phyloP scores from a whole-genome alignment of 2,888 invertebrate genomes.

The Platerodrilus igneus region DNA sequence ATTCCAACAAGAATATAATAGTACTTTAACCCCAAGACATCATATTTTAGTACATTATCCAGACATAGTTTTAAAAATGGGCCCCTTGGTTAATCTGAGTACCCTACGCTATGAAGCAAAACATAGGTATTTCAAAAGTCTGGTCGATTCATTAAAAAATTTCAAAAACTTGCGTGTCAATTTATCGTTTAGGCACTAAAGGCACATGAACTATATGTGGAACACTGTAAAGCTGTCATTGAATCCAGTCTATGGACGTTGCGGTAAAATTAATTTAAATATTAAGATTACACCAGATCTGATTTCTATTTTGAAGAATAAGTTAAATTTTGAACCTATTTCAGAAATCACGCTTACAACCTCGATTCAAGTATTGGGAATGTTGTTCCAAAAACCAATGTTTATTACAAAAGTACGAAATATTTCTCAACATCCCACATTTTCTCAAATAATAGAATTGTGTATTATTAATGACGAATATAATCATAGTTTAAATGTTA shows the following conservation, averaged over 20 bases:
- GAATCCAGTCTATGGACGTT: conserved; percentile 4
- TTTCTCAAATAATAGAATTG: too few species aligned
- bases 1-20: conserved; percentile 9
- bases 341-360: too few species aligned
- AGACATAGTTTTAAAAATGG: conserved; percentile 14
- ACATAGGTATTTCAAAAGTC: conserved; percentile 14
- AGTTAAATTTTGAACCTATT: too few species aligned
- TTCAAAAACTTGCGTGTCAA: conserved; percentile 14
- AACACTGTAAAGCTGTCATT: conserved; percentile 3
- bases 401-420: too few species aligned
- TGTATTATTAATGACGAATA: too few species aligned
- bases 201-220: conserved; percentile 13
- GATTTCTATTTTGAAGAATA: too few species aligned
- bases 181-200: conserved; percentile 13
- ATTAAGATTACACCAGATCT: too few species aligned
- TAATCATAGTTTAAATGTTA: too few species aligned
- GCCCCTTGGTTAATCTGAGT: conserved; percentile 11
- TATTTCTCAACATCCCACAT: too few species aligned
- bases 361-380: too few species aligned
- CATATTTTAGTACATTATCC: conserved; percentile 16
- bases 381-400: too few species aligned
- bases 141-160: conserved; percentile 15
- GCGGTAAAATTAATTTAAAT: neutral
- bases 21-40: conserved; percentile 14
- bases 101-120: conserved; percentile 17